Conservation (phyloP, 1,140 invertebrate genomes). For the Venturia canescens region DNA sequence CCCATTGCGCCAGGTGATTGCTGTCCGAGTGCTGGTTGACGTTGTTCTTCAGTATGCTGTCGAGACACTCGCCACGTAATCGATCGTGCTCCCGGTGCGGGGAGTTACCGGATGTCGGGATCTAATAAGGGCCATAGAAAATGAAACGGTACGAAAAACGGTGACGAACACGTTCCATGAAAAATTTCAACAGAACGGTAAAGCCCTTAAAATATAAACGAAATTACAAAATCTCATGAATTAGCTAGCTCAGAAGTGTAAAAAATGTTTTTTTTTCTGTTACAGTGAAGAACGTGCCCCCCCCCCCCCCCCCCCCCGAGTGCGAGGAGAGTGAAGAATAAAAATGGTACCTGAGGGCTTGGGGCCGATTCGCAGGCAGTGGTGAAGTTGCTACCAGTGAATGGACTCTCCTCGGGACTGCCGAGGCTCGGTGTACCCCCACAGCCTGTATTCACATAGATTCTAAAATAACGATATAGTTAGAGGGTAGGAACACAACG, state of each 20-base stretch:
- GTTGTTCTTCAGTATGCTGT: slow-evolving; percentile 48
- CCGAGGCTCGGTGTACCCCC: slow-evolving; percentile 77
- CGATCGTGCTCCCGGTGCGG: slow-evolving; percentile 74
- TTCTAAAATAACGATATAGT: slow-evolving; percentile 76
- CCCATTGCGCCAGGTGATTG: slow-evolving; percentile 85
- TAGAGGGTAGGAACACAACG: slow-evolving; percentile 29
- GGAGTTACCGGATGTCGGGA: slow-evolving; percentile 41
- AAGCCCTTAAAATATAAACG: no score
- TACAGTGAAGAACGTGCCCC: no score
- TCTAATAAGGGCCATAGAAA: slow-evolving; percentile 13
- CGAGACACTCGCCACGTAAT: slow-evolving; percentile 77
- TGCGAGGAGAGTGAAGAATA: not conserved
- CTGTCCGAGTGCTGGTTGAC: slow-evolving; percentile 59
- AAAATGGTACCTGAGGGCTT: slow-evolving; percentile 67
- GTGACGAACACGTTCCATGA: no score
- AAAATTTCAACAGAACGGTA: no score
- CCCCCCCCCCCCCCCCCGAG: no score
- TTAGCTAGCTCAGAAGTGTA: not conserved
- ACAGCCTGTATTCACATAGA: slow-evolving; percentile 83
- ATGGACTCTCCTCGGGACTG: slow-evolving; percentile 80
- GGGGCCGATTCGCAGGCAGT: slow-evolving; percentile 61
- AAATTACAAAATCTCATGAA: no score
- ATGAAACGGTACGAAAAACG: no score
- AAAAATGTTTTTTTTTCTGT: not conserved
- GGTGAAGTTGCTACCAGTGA: slow-evolving; percentile 63